Conservation (phyloP, 2,113 vertebrate genomes). For the Bubalus kerabau region DNA sequence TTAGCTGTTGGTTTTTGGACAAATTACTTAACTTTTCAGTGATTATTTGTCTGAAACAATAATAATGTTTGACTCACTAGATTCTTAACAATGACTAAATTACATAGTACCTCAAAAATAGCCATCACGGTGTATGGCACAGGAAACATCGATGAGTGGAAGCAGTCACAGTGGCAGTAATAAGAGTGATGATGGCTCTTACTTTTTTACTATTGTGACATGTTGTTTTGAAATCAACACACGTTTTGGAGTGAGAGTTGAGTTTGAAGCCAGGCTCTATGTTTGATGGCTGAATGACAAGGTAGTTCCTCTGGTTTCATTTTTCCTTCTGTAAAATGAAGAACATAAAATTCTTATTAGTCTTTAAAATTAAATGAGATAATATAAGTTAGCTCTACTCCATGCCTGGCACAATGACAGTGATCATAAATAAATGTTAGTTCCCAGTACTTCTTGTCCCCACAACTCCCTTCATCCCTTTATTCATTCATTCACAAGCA, state of each 20-base stretch:
- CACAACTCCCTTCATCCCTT: not conserved
- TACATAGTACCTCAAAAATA: not conserved
- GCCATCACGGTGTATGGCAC: not conserved
- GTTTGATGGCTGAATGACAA: not conserved
- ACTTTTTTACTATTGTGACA: not conserved
- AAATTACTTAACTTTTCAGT: not conserved
- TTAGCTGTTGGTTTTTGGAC: not conserved
- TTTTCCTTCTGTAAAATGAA: conserved; percentile 3
- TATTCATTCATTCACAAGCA: not conserved
- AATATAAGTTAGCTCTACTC: not conserved
- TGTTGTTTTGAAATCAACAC: not conserved
- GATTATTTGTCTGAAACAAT: not conserved
- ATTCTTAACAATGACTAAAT: not conserved
- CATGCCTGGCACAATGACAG: not conserved
- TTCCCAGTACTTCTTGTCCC: not conserved
- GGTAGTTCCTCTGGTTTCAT: not conserved
- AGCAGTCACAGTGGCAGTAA: not conserved
- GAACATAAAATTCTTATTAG: not conserved
- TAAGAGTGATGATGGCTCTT: not conserved
- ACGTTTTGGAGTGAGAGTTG: not conserved
- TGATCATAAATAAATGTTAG: not conserved
- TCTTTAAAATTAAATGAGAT: not conserved
- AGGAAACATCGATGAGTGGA: not conserved
- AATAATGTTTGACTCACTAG: not conserved
- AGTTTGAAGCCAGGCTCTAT: not conserved